A percentile compares a stretch with the other conserved stretches of the same genome.
Conservation (phyloP, 2,113 vertebrate genomes). For the Rhinoderma darwinii region DNA sequence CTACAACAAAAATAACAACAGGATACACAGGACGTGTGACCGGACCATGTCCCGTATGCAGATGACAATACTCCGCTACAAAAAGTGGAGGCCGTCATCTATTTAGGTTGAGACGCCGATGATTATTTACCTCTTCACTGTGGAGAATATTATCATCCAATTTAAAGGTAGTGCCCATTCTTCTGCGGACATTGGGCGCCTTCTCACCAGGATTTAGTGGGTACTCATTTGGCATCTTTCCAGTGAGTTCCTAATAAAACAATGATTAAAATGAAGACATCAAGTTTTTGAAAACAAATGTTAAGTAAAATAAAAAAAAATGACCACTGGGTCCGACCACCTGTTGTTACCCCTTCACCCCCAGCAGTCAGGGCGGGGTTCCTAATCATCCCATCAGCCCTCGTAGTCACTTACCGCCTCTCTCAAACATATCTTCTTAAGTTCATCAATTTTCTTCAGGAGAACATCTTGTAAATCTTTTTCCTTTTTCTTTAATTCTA, state of each 20-base stretch:
- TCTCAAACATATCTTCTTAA: conserved; percentile 91
- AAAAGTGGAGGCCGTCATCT: background rate
- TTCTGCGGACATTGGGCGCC: conserved; percentile 81
- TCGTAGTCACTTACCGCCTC: conserved; percentile 88
- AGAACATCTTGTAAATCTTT: conserved; percentile 86
- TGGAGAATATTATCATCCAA: conserved; percentile 86
- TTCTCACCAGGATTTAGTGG: conserved; percentile 88
- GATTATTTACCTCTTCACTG: conserved; percentile 79
- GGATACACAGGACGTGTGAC: background rate
- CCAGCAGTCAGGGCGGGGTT: background rate
- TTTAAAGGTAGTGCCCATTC: conserved; percentile 88
- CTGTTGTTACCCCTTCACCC: too few relatives aligned
- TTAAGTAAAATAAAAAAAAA: background rate
- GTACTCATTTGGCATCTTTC: conserved; percentile 90
- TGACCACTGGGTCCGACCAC: background rate
- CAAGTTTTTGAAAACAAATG: background rate
- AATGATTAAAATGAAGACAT: background rate
- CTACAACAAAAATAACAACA: background rate
- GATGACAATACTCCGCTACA: background rate
- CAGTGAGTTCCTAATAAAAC: conserved; percentile 85
- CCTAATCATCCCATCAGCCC: background rate
- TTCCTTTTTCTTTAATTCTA: conserved; percentile 89
- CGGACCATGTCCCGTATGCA: background rate
- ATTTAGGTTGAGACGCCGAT: too few relatives aligned
- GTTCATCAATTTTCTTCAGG: conserved; percentile 85